Percentiles rank a stretch among this genome's conserved stretches.
Evolutionary conservation across 2,113 vertebrate genomes (phyloP).

Genomic region (Vulpes lagopus): DNA sequence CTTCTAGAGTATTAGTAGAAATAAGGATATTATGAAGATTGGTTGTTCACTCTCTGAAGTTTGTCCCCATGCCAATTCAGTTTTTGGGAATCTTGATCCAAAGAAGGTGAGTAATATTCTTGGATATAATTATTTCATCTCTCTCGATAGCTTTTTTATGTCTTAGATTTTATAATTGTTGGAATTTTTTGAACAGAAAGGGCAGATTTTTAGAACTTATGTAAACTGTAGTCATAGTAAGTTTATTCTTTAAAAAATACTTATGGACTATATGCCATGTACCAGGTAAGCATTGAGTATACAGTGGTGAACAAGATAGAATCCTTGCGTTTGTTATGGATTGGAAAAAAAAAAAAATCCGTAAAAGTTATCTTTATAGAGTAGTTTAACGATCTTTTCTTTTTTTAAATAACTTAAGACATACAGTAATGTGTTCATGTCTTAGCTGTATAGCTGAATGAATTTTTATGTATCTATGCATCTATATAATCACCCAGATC

Average conservation of each 20-base stretch:
- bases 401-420: neutral
- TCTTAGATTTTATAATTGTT: conserved; percentile 17
- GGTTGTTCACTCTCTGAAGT: conserved; percentile 79
- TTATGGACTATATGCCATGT: neutral
- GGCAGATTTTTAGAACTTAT: conserved; percentile 23
- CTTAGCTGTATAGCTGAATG: neutral
- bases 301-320: neutral
- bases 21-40: conserved; percentile 84
- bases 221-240: neutral
- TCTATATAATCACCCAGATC: neutral
- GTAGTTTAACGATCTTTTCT: neutral
- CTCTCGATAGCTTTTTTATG: neutral
- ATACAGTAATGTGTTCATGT: neutral
- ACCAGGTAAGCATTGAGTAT: neutral
- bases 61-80: conserved; percentile 83
- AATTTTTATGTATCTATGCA: neutral
- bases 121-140: neutral
- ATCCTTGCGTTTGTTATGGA: neutral
- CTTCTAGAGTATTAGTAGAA: conserved; percentile 79
- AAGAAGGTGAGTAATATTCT: conserved; percentile 83
- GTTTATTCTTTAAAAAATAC: conserved; percentile 46
- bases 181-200: conserved; percentile 61
- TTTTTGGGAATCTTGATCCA: conserved; percentile 85
- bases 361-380: neutral
- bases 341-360: neutral